phyloP scores from a whole-genome alignment of 2,113 vertebrate genomes.

The Acrocephalus arundinaceus region DNA sequence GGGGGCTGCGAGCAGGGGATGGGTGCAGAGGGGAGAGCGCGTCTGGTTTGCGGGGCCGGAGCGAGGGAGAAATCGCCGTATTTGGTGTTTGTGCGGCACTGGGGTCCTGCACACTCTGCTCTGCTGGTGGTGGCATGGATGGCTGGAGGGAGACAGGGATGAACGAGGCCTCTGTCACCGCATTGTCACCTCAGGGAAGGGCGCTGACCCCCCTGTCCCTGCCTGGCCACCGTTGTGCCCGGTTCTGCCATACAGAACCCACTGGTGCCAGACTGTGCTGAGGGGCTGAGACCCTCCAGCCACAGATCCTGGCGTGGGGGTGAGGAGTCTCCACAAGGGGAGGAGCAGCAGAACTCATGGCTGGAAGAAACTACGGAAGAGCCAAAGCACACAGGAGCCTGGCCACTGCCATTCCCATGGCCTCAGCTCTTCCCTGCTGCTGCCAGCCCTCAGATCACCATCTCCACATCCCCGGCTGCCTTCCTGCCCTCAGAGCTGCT shows the following conservation, averaged over 20 bases:
- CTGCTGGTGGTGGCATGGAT: background rate
- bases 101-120: background rate
- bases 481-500: background rate
- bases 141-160: background rate
- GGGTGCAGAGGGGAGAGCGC: background rate
- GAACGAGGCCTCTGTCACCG: background rate
- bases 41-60: background rate
- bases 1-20: background rate
- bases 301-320: background rate
- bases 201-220: background rate
- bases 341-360: no score
- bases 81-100: background rate
- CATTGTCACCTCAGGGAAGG: background rate
- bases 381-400: background rate
- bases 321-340: background rate
- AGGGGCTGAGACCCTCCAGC: background rate
- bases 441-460: background rate
- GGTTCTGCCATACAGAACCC: background rate
- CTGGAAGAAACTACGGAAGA: background rate
- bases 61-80: background rate
- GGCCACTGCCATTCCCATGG: background rate
- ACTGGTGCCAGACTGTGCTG: accelerated
- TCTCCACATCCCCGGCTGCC: background rate
- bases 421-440: background rate
- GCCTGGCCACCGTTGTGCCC: background rate